Percentiles rank a stretch among this genome's conserved stretches.
These are phyloP conservation scores for Zeugodacus cucurbitae DNA, from an alignment of 1,140 invertebrate genomes.

Conservation along the genomic window DNA sequence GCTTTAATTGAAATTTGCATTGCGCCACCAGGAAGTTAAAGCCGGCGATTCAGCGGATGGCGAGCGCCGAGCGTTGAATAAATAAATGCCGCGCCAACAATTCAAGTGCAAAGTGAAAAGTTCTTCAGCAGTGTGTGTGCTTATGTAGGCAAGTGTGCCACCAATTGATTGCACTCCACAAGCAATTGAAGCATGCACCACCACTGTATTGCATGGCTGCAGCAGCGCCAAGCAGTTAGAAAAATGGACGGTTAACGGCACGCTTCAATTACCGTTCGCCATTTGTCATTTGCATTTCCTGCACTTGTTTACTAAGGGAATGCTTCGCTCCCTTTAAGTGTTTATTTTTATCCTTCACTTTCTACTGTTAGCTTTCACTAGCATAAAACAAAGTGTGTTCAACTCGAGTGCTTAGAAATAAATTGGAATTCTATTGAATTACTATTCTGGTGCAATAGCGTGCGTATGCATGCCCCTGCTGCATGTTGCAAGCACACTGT, in stretches of 20 bases:
- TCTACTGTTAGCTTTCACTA: background rate
- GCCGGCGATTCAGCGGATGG: background rate
- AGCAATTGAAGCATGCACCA: background rate
- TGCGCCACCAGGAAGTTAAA: background rate
- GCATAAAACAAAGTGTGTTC: background rate
- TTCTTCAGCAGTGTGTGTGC: background rate
- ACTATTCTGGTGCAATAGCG: background rate
- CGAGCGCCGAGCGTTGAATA: background rate
- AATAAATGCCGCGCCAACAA: background rate
- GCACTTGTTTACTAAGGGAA: background rate
- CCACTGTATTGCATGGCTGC: background rate
- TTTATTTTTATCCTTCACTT: background rate
- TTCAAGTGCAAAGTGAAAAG: background rate
- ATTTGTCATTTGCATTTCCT: background rate
- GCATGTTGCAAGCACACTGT: too few species aligned
- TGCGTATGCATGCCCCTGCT: too few species aligned
- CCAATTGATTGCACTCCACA: background rate
- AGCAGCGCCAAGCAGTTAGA: background rate
- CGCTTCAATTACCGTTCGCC: background rate
- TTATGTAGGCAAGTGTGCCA: background rate
- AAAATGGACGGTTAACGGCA: background rate
- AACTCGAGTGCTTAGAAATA: background rate
- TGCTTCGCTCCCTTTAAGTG: background rate
- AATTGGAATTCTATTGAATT: background rate
- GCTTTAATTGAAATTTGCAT: conserved; percentile 32